Evolutionary conservation across 2,113 vertebrate genomes (phyloP), one percentile per base, ranked within the genome.

Genomic region (Trichomycterus rosablanca): DNA sequence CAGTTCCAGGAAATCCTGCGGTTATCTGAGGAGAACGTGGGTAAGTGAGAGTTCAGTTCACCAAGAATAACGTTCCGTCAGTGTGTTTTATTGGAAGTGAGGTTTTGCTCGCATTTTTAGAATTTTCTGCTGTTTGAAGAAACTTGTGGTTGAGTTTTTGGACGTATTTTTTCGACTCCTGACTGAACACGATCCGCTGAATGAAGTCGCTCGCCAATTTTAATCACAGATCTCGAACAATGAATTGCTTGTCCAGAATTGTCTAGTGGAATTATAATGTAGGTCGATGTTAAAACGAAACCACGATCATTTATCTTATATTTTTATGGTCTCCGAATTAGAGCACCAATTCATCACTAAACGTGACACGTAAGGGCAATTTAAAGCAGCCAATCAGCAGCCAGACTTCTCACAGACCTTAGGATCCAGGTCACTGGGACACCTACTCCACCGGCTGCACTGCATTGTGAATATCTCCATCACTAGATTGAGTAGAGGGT

Each of bases 1-100:
- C 96, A 99, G 65, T 99, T 99, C 71, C 96, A 99, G 74, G 96
- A 99, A 85, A 98, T 99, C 75, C 87, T 99, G 75, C 86, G 95
- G 65, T 83, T 99, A 1, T 99, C 96, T 66, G 96, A 99, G 78
- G 96, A 98, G 84, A 96, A 97, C 35, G 90, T 99, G 68, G 95
- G 96, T 98, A 79, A 89, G 92, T 80, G 52, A 6, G 54, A 28
- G 60, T 76, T 63, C 54, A 54, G 14, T 56, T 35, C 35, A 51
- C 46, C 51, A 59, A 61, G 8, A 73, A 44, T 62, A 72, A 73
- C 59, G 70, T 34, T 44, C 15, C 14, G 37, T 40, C 11, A 2
- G 14, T 43, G 37, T 54, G 53, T 54, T 60, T 53, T 45, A 61
- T 40, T 59, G 55, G 42, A 46, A 54, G 74, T 76, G 73, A 74